Evolutionary conservation across 2,113 vertebrate species (phyloP).

Genomic region (Hemiscyllium ocellatum): DNA sequence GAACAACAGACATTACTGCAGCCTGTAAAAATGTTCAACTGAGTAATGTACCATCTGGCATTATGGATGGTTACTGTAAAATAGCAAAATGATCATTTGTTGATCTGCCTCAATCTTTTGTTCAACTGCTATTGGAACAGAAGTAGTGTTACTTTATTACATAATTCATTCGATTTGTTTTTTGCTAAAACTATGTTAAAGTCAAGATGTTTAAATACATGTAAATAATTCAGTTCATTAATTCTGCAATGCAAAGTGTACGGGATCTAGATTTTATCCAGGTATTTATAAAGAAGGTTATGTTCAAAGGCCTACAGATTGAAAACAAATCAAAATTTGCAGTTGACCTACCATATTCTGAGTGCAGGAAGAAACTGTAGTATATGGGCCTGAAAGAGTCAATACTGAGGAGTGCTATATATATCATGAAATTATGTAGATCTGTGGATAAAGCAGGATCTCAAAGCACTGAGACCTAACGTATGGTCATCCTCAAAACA

Average conservation of each 20-base stretch:
- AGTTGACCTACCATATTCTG: not conserved
- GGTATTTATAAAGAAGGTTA: not conserved
- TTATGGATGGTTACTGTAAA: not conserved
- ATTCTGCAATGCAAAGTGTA: not conserved
- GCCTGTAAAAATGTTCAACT: slow-evolving; percentile 28
- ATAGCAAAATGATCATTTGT: not conserved
- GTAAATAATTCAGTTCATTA: not conserved
- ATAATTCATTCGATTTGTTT: not conserved
- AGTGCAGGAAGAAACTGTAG: not conserved
- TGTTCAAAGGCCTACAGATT: not conserved
- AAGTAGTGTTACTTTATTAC: not conserved
- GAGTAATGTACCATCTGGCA: slow-evolving; percentile 29
- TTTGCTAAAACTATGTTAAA: not conserved
- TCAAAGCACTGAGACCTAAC: no score
- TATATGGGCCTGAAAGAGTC: not conserved
- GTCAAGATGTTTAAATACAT: not conserved
- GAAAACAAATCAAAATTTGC: not conserved
- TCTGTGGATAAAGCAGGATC: no score
- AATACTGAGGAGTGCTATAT: no score
- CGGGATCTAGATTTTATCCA: not conserved
- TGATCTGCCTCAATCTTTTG: not conserved
- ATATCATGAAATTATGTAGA: no score
- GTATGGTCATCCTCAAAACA: no score
- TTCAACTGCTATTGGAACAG: not conserved
- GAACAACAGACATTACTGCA: slow-evolving; percentile 18